Percentiles rank a stretch among this genome's conserved stretches.
These are phyloP conservation scores for Ypsolopha scabrella DNA, from an alignment of 2,888 invertebrate species.

Conservation along the genomic window DNA sequence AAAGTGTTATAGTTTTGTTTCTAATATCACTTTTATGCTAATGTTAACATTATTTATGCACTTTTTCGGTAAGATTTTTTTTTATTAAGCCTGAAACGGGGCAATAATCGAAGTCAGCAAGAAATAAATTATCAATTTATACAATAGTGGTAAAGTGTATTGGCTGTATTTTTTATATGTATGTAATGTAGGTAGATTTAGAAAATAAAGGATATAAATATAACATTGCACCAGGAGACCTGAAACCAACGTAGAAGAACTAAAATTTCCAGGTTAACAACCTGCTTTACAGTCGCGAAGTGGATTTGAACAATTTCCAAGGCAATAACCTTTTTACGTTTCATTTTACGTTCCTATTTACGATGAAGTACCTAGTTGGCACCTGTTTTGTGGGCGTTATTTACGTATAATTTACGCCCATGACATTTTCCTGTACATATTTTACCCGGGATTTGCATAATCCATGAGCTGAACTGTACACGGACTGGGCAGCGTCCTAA, in stretches of 20 bases:
- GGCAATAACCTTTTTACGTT: background rate
- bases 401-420: background rate
- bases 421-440: conserved; percentile 2
- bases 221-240: too few species aligned
- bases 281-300: too few species aligned
- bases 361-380: conserved; percentile 1
- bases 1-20: background rate
- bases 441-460: conserved; percentile 5
- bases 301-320: background rate
- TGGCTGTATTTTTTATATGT: too few species aligned
- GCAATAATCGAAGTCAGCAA: too few species aligned
- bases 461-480: background rate
- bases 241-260: too few species aligned
- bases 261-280: too few species aligned
- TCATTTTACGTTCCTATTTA: background rate
- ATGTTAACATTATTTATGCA: background rate
- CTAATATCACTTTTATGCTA: background rate
- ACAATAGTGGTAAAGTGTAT: too few species aligned
- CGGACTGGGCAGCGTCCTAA: background rate
- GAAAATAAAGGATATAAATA: too few species aligned
- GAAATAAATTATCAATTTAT: too few species aligned
- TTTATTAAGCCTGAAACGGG: background rate
- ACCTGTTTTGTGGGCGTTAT: background rate
- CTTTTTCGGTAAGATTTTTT: background rate
- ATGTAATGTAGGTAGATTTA: too few species aligned